Percentiles rank a stretch among this genome's conserved stretches.
These are phyloP conservation scores for Artibeus lituratus DNA, from an alignment of 2,797 vertebrate genomes.

Conservation along the genomic window DNA sequence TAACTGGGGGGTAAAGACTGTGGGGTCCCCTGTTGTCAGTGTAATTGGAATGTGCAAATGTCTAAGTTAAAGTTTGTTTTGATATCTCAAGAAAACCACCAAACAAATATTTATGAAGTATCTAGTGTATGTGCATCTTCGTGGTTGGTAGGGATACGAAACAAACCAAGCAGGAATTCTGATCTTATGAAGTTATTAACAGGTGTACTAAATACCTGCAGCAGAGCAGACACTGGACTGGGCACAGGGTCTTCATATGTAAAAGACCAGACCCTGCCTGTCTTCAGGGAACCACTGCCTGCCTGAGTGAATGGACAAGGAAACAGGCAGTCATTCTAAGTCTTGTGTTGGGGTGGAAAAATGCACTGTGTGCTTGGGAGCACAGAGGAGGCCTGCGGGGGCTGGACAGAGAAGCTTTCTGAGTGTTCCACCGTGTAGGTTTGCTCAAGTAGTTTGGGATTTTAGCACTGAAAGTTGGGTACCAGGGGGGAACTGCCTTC, in stretches of 20 bases:
- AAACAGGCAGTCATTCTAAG: background rate
- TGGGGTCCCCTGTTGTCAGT: too few species aligned
- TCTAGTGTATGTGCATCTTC: background rate
- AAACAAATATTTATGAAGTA: background rate
- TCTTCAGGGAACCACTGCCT: background rate
- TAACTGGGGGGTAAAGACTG: too few species aligned
- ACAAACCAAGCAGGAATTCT: background rate
- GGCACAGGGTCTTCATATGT: background rate
- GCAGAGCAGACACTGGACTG: background rate
- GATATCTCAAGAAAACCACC: too few species aligned
- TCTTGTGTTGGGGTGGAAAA: background rate
- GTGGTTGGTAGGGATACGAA: background rate
- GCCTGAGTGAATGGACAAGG: background rate
- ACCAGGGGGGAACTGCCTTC: background rate
- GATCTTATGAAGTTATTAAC: background rate
- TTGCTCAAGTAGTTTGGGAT: background rate
- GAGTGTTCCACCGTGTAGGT: background rate
- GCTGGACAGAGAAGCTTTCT: background rate
- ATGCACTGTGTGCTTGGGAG: background rate
- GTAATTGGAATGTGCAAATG: too few species aligned
- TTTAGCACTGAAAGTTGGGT: background rate
- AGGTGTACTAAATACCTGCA: too few species aligned
- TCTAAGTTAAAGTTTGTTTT: too few species aligned
- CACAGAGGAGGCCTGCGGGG: background rate
- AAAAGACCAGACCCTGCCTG: background rate